phyloP scores from a whole-genome alignment of 2,888 invertebrate genomes.

The Lepas anatifera region DNA sequence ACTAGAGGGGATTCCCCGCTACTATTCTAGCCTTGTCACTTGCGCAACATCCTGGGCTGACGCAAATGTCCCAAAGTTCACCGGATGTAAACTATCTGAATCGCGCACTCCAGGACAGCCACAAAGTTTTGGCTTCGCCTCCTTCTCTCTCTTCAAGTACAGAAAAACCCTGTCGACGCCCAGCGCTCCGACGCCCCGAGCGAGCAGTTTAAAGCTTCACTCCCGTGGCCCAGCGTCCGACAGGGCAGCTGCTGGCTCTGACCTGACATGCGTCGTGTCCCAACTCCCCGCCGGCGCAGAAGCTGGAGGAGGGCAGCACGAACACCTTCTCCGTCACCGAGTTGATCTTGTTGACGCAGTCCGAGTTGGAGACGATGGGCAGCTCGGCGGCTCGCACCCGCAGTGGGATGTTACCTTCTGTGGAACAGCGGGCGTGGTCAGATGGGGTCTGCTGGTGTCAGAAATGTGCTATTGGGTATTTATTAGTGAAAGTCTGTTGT shows the following conservation, averaged over 20 bases:
- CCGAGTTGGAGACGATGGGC: constrained; percentile 85
- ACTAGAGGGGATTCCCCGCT: too few species aligned
- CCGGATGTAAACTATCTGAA: too few species aligned
- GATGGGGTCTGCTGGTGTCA: background rate
- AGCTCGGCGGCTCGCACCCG: constrained; percentile 80
- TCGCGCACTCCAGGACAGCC: too few species aligned
- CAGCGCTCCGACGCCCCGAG: too few species aligned
- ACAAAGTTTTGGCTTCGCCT: too few species aligned
- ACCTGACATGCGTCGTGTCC: constrained; percentile 90
- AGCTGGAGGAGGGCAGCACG: constrained; percentile 81
- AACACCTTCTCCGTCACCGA: constrained; percentile 91
- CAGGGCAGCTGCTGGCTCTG: constrained; percentile 24
- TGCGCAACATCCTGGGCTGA: too few species aligned
- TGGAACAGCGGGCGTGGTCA: background rate
- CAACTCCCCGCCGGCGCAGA: constrained; percentile 85
- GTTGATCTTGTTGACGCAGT: constrained; percentile 83
- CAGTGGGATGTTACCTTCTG: constrained; percentile 81
- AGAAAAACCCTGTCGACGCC: too few species aligned
- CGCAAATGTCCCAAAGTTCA: too few species aligned
- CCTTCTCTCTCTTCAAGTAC: too few species aligned
- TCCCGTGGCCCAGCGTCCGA: background rate
- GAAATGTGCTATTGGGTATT: background rate
- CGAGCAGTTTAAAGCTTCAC: too few species aligned
- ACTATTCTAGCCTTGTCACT: too few species aligned
- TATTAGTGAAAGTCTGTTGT: background rate